A percentile compares a stretch with the other conserved stretches of the same genome.
Conservation (phyloP, 53 echinoderm and acorn worm genomes). For the Astropecten irregularis region DNA sequence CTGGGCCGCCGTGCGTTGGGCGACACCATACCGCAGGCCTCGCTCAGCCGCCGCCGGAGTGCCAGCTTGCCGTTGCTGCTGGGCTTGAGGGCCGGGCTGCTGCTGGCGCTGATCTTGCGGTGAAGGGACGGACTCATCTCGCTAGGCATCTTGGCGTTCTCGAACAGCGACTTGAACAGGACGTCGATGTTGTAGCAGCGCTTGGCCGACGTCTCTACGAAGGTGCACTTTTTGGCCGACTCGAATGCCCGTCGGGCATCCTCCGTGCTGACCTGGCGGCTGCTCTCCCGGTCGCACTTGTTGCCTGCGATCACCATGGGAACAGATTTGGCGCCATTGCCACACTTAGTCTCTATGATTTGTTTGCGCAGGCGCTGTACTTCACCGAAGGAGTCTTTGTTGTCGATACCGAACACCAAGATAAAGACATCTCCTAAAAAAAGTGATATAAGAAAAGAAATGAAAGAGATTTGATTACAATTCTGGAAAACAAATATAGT, state of each 20-base stretch:
- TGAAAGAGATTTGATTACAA: not conserved
- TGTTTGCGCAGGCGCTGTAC: slow-evolving; percentile 85
- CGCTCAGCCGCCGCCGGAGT: slow-evolving; percentile 82
- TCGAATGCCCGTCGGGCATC: slow-evolving; percentile 77
- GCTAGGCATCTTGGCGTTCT: slow-evolving; percentile 85
- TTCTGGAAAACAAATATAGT: too few species aligned
- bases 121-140: slow-evolving; percentile 94
- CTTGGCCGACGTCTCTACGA: slow-evolving; percentile 88
- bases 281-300: slow-evolving; percentile 76
- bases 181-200: slow-evolving; percentile 84
- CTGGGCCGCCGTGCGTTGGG: slow-evolving; percentile 88
- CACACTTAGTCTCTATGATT: slow-evolving; percentile 90
- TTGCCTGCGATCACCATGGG: slow-evolving; percentile 97
- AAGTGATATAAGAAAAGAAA: slow-evolving; percentile 8
- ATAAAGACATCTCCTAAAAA: slow-evolving; percentile 95
- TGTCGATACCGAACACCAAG: slow-evolving; percentile 95
- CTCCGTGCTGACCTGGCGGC: slow-evolving; percentile 78
- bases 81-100: slow-evolving; percentile 73
- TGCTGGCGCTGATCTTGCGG: slow-evolving; percentile 75
- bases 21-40: slow-evolving; percentile 91
- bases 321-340: slow-evolving; percentile 82
- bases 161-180: slow-evolving; percentile 83
- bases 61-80: slow-evolving; percentile 74
- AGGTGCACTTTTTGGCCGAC: slow-evolving; percentile 78
- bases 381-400: slow-evolving; percentile 91